Evolutionary conservation across 2,113 vertebrate genomes (phyloP), one percentile per base, ranked within the genome.

Genomic region (Blennius ocellaris): DNA sequence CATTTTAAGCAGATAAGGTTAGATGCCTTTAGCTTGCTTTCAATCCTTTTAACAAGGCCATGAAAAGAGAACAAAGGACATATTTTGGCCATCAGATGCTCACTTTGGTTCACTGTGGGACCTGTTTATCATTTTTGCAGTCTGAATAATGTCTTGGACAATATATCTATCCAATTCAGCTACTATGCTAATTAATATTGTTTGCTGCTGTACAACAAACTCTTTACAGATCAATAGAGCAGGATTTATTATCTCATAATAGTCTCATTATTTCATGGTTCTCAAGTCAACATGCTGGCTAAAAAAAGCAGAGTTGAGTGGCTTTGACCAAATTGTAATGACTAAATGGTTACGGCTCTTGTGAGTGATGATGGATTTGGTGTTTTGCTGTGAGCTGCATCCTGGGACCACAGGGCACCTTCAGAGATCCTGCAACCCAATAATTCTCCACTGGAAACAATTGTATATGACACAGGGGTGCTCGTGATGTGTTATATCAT

Each of bases 11-110:
- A 53, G 69, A 58, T 14, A 21, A 44, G 63, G 65, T 50, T 59
- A 47, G 57, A 40, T 36, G 65, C 70, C 51, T 76, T 77, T 79
- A 75, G 75, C 15, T 69, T 73, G 63, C 59, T 76, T 83, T 77
- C 54, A 85, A 51, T 71, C 69, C 69, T 76, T 83, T 84, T 81
- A 71, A 52, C 69, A 73, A 4, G 1, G 43, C 61, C 61, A 51
- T 56, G 66, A 68, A 83, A 78, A 81, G 54, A 76, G 39, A 17
- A 54, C 56, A 52, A 65, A 50, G 5, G 15, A 37, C 39, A n/a
- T 60, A n/a, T 69, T 69, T 73, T 53, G 38, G 39, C 38, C 36
- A 21, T 30, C 43, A 48, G 51, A 54, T 62, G 8, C 57, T 8
- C 52, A 69, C 21, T 40, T 43, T 57, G 9, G 16, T 53, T 61